These are phyloP conservation scores for Microctonus brassicae DNA, from an alignment of 2,888 invertebrate genomes.

Conservation along the genomic window DNA sequence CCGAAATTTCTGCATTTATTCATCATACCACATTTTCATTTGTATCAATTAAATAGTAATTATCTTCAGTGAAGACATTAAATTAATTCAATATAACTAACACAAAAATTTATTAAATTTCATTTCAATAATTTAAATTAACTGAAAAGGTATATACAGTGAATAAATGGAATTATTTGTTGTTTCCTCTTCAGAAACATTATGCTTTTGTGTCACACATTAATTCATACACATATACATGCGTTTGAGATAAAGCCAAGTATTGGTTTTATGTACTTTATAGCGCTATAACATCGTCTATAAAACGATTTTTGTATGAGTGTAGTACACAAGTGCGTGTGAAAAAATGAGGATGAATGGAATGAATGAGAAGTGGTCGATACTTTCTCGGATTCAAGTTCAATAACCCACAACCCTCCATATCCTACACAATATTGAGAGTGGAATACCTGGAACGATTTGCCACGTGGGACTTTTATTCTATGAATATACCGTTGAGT, in stretches of 20 bases:
- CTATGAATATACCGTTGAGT: not conserved
- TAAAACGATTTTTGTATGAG: too few species aligned
- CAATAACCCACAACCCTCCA: slow-evolving; percentile 41
- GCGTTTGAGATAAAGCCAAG: not conserved
- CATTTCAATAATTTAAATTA: too few species aligned
- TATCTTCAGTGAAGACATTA: too few species aligned
- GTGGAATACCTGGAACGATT: slow-evolving; percentile 9
- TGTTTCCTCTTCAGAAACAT: slow-evolving; percentile 7
- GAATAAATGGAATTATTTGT: too few species aligned
- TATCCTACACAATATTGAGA: not conserved
- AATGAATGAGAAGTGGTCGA: slow-evolving; percentile 22
- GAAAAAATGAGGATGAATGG: slow-evolving; percentile 19
- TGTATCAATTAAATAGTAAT: too few species aligned
- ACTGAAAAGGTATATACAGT: too few species aligned
- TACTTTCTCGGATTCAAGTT: slow-evolving; percentile 38
- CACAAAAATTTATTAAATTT: too few species aligned
- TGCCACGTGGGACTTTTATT: slow-evolving; percentile 14
- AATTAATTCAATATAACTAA: too few species aligned
- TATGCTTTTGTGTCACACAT: not conserved
- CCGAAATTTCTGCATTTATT: too few species aligned
- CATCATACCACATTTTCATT: too few species aligned
- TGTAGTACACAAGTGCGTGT: slow-evolving; percentile 12
- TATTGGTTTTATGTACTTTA: slow-evolving; percentile 9
- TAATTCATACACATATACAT: slow-evolving; percentile 7
- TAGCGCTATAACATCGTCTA: not conserved